Evolutionary conservation across 2,113 vertebrate species (phyloP).

Genomic region (Cyanoliseus patagonus): DNA sequence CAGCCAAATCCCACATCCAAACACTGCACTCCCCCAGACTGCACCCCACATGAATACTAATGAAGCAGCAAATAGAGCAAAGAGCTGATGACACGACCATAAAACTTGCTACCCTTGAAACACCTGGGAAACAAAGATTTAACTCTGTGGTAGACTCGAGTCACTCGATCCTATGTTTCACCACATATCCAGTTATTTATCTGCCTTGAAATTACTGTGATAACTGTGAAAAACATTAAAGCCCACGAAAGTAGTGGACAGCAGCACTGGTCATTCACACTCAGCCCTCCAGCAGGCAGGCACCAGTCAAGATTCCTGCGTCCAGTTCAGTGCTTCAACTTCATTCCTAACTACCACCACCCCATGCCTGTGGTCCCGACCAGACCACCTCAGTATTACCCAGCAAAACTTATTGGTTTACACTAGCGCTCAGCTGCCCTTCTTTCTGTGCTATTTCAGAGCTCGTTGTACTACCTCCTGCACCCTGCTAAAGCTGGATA

Average conservation of each 20-base stretch:
- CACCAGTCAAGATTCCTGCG: background rate
- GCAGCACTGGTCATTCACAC: background rate
- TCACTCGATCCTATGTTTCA: background rate
- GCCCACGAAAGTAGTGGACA: background rate
- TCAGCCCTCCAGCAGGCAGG: background rate
- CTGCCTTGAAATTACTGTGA: background rate
- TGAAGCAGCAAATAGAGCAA: conserved; percentile 19
- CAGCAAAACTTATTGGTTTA: background rate
- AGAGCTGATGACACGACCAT: background rate
- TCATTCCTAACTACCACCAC: background rate
- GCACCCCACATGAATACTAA: background rate
- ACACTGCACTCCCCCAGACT: background rate
- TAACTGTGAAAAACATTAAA: background rate
- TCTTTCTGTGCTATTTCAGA: background rate
- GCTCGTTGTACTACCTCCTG: background rate
- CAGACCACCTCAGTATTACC: background rate
- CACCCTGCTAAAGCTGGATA: background rate
- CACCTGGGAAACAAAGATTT: background rate
- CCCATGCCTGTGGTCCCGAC: background rate
- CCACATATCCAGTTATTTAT: background rate
- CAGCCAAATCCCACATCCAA: background rate
- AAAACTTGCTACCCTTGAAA: background rate
- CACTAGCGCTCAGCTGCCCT: background rate
- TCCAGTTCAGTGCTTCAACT: background rate
- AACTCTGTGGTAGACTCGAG: background rate